Base-by-base conservation (phyloP, 2,888 invertebrate species). In the Cheilosia vulpina region DNA sequence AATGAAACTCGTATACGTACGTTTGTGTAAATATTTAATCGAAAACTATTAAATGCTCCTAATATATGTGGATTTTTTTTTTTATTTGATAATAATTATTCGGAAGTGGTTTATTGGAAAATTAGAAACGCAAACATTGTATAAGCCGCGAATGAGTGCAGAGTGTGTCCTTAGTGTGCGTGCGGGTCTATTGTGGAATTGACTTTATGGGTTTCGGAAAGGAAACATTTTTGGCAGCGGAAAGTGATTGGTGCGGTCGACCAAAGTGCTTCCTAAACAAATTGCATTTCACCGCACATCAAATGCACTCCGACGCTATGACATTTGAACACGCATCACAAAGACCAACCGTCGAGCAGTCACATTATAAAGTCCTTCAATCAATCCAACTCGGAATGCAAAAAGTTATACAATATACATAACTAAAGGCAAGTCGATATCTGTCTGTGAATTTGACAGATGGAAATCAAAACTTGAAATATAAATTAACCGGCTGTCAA, bases 11-110 rank as follows among this genome's bases (percentile, higher is more conserved):
- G 31, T 9, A 31, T 31, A 2, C 31, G 6, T 27, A 31, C 2
- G 31, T 9, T 31, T 73, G 68, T 63, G 47, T 79, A 31, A 84
- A 79, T 79, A 73, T 75, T 79, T 79, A 79, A 84, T 79, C 57
- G 55, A 52, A 43, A 53, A 53, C 75, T 31, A 77, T 77, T 77
- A 77, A 72, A 58, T 31, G 77, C 52, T 65, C 52, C 75, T 69
- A 79, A 75, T 73, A 55, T 52, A 34, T 38, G 24, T 9, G 34
- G 2, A 6, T 27, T 27, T 19, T 52, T 31, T 21, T 58, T 50
- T 15, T 19, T 53, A 17, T 50, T 47, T 43, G 31, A 24, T 60
- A 38, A 58, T 71, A 52, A 52, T 52, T 76, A 43, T 66, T 53
- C 50, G 53, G 45, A 58, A 31, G 41, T 52, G 38, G 21, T 34